A percentile compares a stretch with the other conserved stretches of the same genome.
phyloP scores from a whole-genome alignment of 2,888 invertebrate species.

The Trichogramma dendrolimi region DNA sequence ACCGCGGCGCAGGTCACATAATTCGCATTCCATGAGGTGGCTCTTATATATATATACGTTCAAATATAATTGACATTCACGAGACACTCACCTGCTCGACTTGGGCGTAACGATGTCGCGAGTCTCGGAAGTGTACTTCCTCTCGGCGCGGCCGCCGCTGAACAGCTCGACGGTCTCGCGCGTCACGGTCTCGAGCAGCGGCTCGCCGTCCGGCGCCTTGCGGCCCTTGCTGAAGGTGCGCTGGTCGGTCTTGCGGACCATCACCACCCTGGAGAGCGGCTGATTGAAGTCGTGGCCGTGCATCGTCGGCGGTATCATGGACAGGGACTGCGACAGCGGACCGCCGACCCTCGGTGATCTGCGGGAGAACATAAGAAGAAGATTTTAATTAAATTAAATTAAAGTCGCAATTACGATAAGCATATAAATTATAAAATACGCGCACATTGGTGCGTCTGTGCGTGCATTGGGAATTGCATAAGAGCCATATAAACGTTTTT shows the following conservation, averaged over 20 bases:
- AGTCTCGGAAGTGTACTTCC: constrained; percentile 63
- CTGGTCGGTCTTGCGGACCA: constrained; percentile 67
- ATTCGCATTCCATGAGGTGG: too few relatives aligned
- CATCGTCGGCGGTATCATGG: constrained; percentile 51
- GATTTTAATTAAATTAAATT: too few relatives aligned
- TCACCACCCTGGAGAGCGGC: constrained; percentile 60
- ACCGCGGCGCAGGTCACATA: too few relatives aligned
- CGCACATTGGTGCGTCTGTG: too few relatives aligned
- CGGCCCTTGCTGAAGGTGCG: constrained; percentile 61
- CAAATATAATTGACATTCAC: not conserved
- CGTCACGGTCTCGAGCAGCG: constrained; percentile 63
- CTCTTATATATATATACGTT: too few relatives aligned
- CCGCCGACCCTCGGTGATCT: constrained; percentile 50
- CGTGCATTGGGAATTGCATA: too few relatives aligned
- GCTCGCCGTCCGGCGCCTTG: constrained; percentile 57
- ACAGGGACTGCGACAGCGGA: constrained; percentile 48
- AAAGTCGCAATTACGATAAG: too few relatives aligned
- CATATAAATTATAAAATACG: too few relatives aligned
- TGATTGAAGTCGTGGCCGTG: constrained; percentile 51
- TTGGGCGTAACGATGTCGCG: constrained; percentile 55
- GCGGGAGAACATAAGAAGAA: constrained; percentile 10
- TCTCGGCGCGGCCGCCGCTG: constrained; percentile 61
- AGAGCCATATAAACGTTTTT: too few relatives aligned
- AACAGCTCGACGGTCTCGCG: constrained; percentile 66
- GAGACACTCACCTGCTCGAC: constrained; percentile 45